Conservation (phyloP, 2,888 invertebrate species). For the Cecidostiba fungosa region DNA sequence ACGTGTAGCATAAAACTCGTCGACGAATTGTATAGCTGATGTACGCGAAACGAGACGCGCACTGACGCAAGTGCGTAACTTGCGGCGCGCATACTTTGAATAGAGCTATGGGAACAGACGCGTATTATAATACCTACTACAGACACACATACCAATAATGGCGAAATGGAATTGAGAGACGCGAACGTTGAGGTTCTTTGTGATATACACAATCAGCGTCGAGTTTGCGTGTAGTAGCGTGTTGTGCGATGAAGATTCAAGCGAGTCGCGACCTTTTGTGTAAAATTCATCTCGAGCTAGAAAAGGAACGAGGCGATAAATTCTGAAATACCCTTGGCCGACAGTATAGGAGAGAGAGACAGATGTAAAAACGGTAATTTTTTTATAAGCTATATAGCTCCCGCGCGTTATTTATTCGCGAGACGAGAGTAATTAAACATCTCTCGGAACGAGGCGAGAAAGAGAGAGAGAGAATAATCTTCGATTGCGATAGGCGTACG, state of each 20-base stretch:
- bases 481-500: too few species aligned
- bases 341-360: background rate
- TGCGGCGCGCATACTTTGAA: constrained; percentile 41
- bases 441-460: too few species aligned
- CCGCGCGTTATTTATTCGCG: background rate
- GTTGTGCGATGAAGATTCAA: background rate
- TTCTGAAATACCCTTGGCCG: background rate
- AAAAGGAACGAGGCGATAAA: background rate
- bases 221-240: too few species aligned
- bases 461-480: background rate
- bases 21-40: too few species aligned
- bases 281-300: background rate
- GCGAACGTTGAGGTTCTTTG: background rate
- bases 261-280: background rate
- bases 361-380: background rate
- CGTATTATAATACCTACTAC: too few species aligned
- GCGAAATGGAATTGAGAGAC: constrained; percentile 29
- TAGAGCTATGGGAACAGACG: constrained; percentile 10
- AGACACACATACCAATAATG: background rate
- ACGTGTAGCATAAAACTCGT: too few species aligned
- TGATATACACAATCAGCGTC: background rate
- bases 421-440: background rate
- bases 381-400: background rate
- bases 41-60: background rate
- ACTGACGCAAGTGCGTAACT: constrained; percentile 45